Base-by-base conservation (phyloP, 2,797 vertebrate genomes). In the Tragopan temminckii region DNA sequence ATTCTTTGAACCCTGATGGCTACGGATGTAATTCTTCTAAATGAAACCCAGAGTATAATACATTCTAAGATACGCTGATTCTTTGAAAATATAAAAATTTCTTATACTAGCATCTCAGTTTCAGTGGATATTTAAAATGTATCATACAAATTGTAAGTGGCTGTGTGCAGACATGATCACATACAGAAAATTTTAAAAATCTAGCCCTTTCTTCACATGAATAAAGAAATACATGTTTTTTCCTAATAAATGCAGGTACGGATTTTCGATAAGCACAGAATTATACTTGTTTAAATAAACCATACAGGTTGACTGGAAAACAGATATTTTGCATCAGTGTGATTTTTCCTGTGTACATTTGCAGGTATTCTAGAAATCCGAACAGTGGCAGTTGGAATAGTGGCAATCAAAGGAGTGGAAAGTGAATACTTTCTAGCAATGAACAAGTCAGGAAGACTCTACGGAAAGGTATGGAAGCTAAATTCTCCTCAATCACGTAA, bases 291-390 rank as follows among this genome's bases (percentile, higher is more conserved):
- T 82, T 93, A 97, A 96, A 96, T 95, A 96, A 88, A 72, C 79
- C 90, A 93, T 95, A 57, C 69, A 59, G 35, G 86, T 24, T 89
- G 84, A 90, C 85, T 94, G 89, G 75, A 91, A 86, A 95, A 27
- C 75, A 36, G 87, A 42, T 63, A 91, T 80, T 45, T 94, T 18
- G 95, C 63, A 92, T 57, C 19, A 8, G n/a, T n/a, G 31, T 57
- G 33, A 66, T 43, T 66, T 42, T 95, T 87, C 17, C 75, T 97
- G 62, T 96, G 86, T 96, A 95, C 94, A 95, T 93, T 98, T 97
- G 80, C 98, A 99, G 99, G 99, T 98, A 99, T 99, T 96, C 98
- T 99, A 96, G 99, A 99, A 98, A 99, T 99, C 97, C 98, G 99
- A 97, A 99, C 99, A 7, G 99, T 99, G 96, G 99, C 99, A 24